Conservation (phyloP, 2,113 vertebrate species). For the Miniopterus natalensis region DNA sequence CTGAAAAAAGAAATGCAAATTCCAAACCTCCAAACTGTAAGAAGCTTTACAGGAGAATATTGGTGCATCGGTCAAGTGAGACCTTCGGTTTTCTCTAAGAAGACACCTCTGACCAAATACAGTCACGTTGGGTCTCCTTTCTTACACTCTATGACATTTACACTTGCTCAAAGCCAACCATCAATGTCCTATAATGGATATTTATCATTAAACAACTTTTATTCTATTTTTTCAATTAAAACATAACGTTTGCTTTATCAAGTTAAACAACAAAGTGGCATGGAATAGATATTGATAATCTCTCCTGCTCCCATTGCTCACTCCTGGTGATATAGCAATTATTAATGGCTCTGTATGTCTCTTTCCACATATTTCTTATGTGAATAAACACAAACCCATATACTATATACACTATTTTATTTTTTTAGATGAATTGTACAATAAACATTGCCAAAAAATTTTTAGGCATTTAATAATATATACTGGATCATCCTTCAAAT, state of each 20-base stretch:
- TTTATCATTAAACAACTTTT: background rate
- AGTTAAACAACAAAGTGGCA: background rate
- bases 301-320: background rate
- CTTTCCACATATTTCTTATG: constrained; percentile 6
- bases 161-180: background rate
- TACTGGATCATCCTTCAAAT: background rate
- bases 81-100: background rate
- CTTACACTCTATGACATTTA: background rate
- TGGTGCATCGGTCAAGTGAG: background rate
- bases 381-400: background rate
- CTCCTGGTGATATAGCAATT: background rate
- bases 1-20: background rate
- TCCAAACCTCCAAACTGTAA: background rate
- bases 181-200: background rate
- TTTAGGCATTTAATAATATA: background rate
- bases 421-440: background rate
- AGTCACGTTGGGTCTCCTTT: background rate
- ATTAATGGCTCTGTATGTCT: background rate
- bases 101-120: background rate
- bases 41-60: background rate
- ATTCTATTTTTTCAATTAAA: constrained; percentile 27
- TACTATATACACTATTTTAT: background rate
- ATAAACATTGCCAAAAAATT: background rate
- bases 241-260: background rate
- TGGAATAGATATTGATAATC: background rate